Evolutionary conservation across 2,797 vertebrate genomes (phyloP), one percentile per base, ranked within the genome.

Genomic region (Eulemur rubriventer): DNA sequence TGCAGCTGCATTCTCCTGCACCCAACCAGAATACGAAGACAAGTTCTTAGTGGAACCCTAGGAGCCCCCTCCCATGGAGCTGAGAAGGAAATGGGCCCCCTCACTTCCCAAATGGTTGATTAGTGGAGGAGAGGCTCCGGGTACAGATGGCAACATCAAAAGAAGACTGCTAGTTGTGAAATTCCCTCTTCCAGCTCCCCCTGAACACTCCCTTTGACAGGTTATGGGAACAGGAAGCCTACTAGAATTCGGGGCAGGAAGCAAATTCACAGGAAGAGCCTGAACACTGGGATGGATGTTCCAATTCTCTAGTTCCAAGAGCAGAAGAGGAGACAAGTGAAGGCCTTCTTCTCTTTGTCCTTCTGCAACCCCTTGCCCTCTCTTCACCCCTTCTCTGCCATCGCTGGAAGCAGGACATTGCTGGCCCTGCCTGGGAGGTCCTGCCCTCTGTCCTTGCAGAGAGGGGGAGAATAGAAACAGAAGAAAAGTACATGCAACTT

Each of bases 341-440:
- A 30, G n/a, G 14, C 11, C 28, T 61, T 61, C 24, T 57, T 82
- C 46, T 63, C 63, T 92, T 73, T 63, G 50, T 55, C 55, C 24
- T 85, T 67, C 28, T 61, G 48, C 26, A 72, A 67, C 35, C 10
- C 46, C 2, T 73, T 6, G 38, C 11, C 46, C 57, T 5, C 69
- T n/a, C 30, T 46, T 79, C 59, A 46, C 1, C 6, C 16, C 33
- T 33, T 70, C 52, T n/a, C 41, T 41, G 41, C 35, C 4, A 30
- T 3, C 30, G 1, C 41, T 41, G 41, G 41, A 41, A 41, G 41
- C 41, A 41, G 41, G 41, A 41, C 41, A 1, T 41, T 41, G 41
- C 78, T 28, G 35, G 24, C 50, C 33, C 94, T 97, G 98, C 98
- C 98, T 98, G 98, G 76, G 94, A 98, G 96, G 96, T 97, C 65